Base-by-base conservation (phyloP, 2,797 vertebrate genomes). In the Enteromius argenteus region DNA sequence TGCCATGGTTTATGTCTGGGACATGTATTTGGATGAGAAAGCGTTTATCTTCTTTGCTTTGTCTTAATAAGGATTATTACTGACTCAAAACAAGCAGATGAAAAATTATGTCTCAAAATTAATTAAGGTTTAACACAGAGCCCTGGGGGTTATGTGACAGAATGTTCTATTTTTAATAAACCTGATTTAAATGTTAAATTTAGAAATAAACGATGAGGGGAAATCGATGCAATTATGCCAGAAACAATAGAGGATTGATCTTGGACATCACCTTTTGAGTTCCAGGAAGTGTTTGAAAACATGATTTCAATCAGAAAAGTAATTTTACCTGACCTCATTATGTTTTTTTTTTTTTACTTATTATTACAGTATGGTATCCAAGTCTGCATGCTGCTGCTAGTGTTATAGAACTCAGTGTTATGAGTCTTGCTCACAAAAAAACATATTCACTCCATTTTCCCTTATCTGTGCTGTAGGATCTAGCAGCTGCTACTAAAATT, bases 11-110 rank as follows among this genome's bases (percentile, higher is more conserved):
- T 56, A 69, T 11, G 35, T 42, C 66, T 39, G 15, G 35, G n/a
- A n/a, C 32, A 53, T 79, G 49, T 39, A 19, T 39, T 39, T 37
- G 19, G 64, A 68, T 10, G 32, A 79, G 62, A 79, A 68, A 8
- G n/a, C n/a, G 13, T 56, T 69, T 44, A 35, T 79, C 60, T 66
- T 35, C 64, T 11, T 69, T n/a, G 32, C 21, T 39, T 53, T 56
- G 46, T 80, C 78, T 42, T 69, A 53, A 68, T 53, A 80, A 56
- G 78, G 32, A 68, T 69, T 58, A 80, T 69, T 56, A 42, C 32
- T 13, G 66, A 69, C 49, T 58, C 49, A 56, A 80, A 80, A 58
- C 35, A 58, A 42, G 49, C 23, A 42, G 79, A 58, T 21, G 67
- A 71, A 27, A 69, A 80, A 56, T 17, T 0, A 80, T 10, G 35